phyloP scores from a whole-genome alignment of 2,888 invertebrate genomes.

The Eumacrocentrus americanus region DNA sequence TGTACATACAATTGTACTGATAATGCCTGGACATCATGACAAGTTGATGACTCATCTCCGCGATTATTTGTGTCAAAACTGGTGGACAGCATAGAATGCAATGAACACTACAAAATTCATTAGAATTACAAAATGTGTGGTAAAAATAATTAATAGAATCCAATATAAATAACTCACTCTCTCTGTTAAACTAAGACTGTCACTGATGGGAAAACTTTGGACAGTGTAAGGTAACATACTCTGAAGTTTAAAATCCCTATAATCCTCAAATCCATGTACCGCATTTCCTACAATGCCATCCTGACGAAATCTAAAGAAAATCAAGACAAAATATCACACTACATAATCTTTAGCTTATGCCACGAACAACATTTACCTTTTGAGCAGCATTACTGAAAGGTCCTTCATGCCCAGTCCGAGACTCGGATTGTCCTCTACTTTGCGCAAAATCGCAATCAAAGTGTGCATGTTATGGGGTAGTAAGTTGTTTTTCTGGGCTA shows the following conservation, averaged over 20 bases:
- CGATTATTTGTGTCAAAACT: constrained; percentile 70
- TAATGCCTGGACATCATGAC: constrained; percentile 70
- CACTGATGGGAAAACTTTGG: constrained; percentile 68
- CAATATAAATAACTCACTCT: no score
- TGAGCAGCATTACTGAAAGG: constrained; percentile 69
- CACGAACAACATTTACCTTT: constrained; percentile 67
- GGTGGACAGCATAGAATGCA: constrained; percentile 79
- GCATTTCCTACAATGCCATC: constrained; percentile 73
- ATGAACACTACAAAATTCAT: constrained; percentile 67
- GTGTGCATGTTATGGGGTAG: constrained; percentile 74
- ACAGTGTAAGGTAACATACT: constrained; percentile 70
- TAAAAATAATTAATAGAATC: no score
- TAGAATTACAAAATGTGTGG: not conserved
- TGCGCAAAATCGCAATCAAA: constrained; percentile 75
- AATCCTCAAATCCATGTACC: constrained; percentile 70
- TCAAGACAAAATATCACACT: not conserved
- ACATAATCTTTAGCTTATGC: not conserved
- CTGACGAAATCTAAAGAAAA: constrained; percentile 69
- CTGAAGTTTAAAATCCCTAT: constrained; percentile 69
- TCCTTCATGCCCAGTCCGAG: constrained; percentile 69
- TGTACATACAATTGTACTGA: constrained; percentile 54
- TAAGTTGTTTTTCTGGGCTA: constrained; percentile 71
- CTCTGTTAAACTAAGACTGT: constrained; percentile 67
- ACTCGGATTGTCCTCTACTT: constrained; percentile 70
- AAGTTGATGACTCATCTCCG: constrained; percentile 70